phyloP scores from a whole-genome alignment of 64 coral and sea anemone genomes.

The Montipora foliosa region DNA sequence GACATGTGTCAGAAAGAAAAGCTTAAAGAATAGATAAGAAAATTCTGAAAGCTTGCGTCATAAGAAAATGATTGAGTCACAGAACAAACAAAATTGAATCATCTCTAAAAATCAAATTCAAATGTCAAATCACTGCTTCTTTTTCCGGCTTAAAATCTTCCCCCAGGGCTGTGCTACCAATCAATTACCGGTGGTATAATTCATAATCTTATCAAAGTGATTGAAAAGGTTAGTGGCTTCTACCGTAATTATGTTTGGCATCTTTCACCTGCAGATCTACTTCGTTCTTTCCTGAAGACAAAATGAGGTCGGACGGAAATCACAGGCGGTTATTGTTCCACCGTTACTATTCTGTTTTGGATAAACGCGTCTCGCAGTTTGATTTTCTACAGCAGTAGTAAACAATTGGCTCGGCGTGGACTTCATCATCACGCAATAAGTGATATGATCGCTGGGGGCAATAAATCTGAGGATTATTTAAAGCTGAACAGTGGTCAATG shows the following conservation, averaged over 20 bases:
- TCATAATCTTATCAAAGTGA: neutral
- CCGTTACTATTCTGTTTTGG: neutral
- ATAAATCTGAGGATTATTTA: conserved; percentile 39
- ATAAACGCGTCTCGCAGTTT: neutral
- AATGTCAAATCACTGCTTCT: conserved; percentile 33
- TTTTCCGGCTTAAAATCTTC: neutral
- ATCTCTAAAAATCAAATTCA: neutral
- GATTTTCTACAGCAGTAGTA: neutral
- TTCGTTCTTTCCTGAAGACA: neutral
- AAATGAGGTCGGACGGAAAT: conserved; percentile 5
- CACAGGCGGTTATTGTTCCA: neutral
- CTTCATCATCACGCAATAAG: neutral
- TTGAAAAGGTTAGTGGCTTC: neutral
- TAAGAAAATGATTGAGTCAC: neutral
- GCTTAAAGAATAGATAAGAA: no score
- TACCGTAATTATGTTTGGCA: conserved; percentile 9
- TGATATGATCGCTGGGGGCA: conserved; percentile 34
- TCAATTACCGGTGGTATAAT: conserved; percentile 36
- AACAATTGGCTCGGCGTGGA: neutral
- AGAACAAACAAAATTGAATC: neutral
- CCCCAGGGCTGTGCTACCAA: conserved; percentile 2
- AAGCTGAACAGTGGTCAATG: neutral
- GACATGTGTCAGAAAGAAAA: neutral
- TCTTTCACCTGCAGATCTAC: neutral
- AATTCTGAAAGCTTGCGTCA: neutral